Evolutionary conservation across 2,113 vertebrate species (phyloP).

Genomic region (Equus przewalskii): DNA sequence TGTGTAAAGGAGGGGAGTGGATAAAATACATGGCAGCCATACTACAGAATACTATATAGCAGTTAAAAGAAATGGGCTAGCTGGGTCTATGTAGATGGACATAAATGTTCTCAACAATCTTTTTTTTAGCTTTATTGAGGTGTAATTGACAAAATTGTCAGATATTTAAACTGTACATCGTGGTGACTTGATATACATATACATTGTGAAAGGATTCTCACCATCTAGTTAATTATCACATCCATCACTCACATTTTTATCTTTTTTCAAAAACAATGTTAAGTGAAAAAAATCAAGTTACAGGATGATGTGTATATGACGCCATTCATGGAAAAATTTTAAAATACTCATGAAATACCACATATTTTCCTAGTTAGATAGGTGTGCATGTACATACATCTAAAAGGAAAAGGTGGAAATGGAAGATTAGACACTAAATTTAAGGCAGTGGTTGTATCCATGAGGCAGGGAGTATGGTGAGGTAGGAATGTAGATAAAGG

Average conservation of each 20-base stretch:
- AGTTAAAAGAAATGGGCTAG: neutral
- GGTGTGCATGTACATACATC: neutral
- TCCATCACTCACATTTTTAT: neutral
- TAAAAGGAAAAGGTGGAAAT: neutral
- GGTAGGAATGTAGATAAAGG: no score
- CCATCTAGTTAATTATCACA: neutral
- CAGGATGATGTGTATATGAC: neutral
- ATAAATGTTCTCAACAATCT: neutral
- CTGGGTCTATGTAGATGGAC: neutral
- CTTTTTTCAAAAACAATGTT: neutral
- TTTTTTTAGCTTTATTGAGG: neutral
- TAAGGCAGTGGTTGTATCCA: neutral
- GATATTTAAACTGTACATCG: neutral
- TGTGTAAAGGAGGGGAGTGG: neutral
- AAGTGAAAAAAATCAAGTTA: neutral
- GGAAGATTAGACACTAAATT: neutral
- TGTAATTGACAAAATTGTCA: neutral
- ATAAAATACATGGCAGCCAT: neutral
- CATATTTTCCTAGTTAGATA: neutral
- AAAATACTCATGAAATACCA: neutral
- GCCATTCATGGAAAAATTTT: neutral
- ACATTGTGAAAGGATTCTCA: neutral
- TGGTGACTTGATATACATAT: neutral
- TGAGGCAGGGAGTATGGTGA: neutral
- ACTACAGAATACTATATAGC: neutral